Evolutionary conservation across 2,888 invertebrate genomes (phyloP), one percentile per base, ranked within the genome.

Genomic region (Ormyrus nitidulus): DNA sequence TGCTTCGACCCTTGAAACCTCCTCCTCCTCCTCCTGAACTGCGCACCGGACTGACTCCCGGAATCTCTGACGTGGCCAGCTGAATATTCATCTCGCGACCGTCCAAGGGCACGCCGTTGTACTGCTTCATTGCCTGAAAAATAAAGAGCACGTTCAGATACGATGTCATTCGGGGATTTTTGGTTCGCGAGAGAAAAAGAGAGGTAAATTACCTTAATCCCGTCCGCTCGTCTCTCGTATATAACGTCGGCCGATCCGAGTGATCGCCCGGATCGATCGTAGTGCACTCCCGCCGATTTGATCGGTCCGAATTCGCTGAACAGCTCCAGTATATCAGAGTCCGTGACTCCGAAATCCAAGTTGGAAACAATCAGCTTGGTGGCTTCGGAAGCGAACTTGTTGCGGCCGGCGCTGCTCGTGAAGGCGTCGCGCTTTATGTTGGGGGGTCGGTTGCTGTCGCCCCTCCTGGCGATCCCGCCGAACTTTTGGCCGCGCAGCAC

Each of bases 181-280:
- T 46, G 8, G 8, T 48, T 10, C 51, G 7, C 9, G 19, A 56
- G 0, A 19, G 6, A 46, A 8, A 44, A 54, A 19, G 13, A 5
- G 2, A 44, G 9, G 19, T 19, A 64, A 48, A 4, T 8, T 61
- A 81, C 81, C 79, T 96, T 96, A 65, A 97, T 93, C n/a, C 98
- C 99, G 92, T 98, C 98, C 80, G 95, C 93, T 89, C 95, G 93
- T 88, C 98, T 93, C 87, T 98, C 98, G 91, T 98, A 99, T 82
- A 98, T 95, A 44, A 99, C 98, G 93, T 99, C 98, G 75, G 99
- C 99, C 84, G 98, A 98, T 80, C 99, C 99, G 88, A 98, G 92
- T 76, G 99, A 99, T 90, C 99, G 93, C 78, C 99, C 99, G 77
- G 98, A 98, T 91, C 97, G 94, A 90, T 99, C 99, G 91, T 99